Evolutionary conservation across 2,113 vertebrate genomes (phyloP), one percentile per base, ranked within the genome.

Genomic region (Nesoenas mayeri): DNA sequence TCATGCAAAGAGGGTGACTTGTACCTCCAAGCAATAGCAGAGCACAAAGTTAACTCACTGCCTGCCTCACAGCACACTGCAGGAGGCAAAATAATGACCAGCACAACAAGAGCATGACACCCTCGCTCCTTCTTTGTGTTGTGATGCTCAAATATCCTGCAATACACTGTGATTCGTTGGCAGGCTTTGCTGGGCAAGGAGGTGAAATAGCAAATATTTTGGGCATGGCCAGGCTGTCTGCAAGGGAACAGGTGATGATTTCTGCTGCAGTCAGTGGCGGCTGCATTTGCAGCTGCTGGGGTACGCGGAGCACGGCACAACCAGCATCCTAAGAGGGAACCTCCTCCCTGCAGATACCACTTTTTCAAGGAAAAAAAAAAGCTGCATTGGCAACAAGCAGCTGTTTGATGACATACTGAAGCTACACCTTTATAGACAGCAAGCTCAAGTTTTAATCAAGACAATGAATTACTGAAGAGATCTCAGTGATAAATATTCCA

Each of bases 31-130:
- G 65, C 3, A 0, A 42, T 26, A 85, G 85, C 92, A 56, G 44
- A 75, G 34, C 15, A 1, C 78, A 8, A 3, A 29, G 47, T 61
- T 77, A 93, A 86, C 90, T 86, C 96, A 12, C 64, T 50, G 78
- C 25, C 15, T 8, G 24, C 91, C 92, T 93, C 22, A 3, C 4
- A 29, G 26, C 40, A 29, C 26, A 3, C 12, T 3, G 5, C 5
- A 6, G 0, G 0, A 24, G 12, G 61, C 4, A 16, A 16, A 28
- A 18, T 3, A 9, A 26, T 0, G 1, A 21, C 29, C 31, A 32
- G 34, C 31, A 29, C 14, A 1, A 10, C 12, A 3, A 0, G 0
- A 3, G 19, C 0, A 5, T 9, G 3, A 6, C 24, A 1, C 11
- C 17, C 20, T 12, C 6, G 0, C 38, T 60, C 64, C 56, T 53